Evolutionary conservation across 2,888 invertebrate species (phyloP).

Genomic region (Heliconius aoede): DNA sequence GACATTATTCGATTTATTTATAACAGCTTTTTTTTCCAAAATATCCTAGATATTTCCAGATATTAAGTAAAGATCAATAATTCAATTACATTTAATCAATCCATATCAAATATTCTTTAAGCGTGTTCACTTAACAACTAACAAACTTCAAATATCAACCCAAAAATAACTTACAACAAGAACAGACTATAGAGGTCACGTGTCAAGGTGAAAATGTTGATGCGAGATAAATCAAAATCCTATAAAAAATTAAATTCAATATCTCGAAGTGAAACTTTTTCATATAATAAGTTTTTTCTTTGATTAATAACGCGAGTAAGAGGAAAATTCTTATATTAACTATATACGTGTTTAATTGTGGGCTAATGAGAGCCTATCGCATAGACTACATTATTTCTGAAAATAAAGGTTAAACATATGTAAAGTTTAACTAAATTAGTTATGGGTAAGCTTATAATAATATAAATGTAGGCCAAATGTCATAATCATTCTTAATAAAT

Average conservation of each 20-base stretch:
- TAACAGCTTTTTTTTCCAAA: too few relatives aligned
- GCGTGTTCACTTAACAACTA: background rate
- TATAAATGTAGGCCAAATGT: background rate
- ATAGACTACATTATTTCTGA: too few relatives aligned
- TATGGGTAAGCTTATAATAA: background rate
- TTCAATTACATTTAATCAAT: too few relatives aligned
- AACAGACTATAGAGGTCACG: background rate
- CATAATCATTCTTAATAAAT: background rate
- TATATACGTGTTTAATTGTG: background rate
- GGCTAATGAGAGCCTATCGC: background rate
- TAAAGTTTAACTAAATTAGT: background rate
- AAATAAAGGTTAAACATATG: too few relatives aligned
- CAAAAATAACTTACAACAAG: background rate
- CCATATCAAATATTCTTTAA: too few relatives aligned
- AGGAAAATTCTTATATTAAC: background rate
- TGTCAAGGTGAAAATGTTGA: background rate
- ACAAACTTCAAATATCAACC: background rate
- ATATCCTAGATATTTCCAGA: too few relatives aligned
- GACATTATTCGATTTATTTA: too few relatives aligned
- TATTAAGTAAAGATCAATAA: too few relatives aligned
- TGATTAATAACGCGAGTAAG: background rate
- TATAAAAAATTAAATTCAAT: background rate
- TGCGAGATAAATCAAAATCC: background rate
- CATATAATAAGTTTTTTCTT: background rate
- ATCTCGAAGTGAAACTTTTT: slow-evolving; percentile 6